These are phyloP conservation scores for Clarias gariepinus DNA, from an alignment of 2,113 vertebrate genomes.

Conservation along the genomic window DNA sequence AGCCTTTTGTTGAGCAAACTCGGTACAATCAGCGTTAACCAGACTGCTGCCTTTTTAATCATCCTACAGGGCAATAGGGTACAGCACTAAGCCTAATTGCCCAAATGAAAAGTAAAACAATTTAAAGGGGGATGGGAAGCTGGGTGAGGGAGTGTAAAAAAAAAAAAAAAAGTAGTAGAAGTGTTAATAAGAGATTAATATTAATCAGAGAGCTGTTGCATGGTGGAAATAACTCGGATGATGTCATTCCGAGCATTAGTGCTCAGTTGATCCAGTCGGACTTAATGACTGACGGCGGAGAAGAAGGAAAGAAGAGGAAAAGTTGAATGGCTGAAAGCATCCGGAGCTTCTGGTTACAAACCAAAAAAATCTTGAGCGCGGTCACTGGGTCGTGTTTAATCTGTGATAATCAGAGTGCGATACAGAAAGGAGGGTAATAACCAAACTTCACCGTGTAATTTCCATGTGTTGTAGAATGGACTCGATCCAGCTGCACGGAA, in stretches of 20 bases:
- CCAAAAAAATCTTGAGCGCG: background rate
- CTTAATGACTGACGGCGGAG: background rate
- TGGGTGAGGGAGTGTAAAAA: background rate
- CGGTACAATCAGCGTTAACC: slow-evolving; percentile 18
- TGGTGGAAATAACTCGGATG: background rate
- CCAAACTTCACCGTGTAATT: background rate
- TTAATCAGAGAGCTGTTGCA: slow-evolving; percentile 37
- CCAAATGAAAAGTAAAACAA: background rate
- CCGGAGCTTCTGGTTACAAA: background rate
- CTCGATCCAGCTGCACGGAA: slow-evolving; percentile 20
- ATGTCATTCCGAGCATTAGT: slow-evolving; percentile 9
- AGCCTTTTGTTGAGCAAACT: background rate
- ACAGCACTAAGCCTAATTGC: slow-evolving; percentile 42
- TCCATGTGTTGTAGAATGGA: background rate
- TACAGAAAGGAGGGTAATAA: background rate
- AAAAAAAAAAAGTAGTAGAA: background rate
- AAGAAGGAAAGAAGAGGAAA: background rate
- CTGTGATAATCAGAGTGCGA: background rate
- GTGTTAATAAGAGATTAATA: slow-evolving; percentile 27
- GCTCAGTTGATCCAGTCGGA: background rate
- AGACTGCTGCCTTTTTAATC: slow-evolving; percentile 31
- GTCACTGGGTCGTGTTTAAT: background rate
- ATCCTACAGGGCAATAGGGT: slow-evolving; percentile 21
- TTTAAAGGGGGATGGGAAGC: background rate
- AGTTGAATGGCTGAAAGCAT: background rate